These are phyloP conservation scores for Trematocara macrostoma DNA, from an alignment of 2,113 vertebrate genomes.

Conservation along the genomic window DNA sequence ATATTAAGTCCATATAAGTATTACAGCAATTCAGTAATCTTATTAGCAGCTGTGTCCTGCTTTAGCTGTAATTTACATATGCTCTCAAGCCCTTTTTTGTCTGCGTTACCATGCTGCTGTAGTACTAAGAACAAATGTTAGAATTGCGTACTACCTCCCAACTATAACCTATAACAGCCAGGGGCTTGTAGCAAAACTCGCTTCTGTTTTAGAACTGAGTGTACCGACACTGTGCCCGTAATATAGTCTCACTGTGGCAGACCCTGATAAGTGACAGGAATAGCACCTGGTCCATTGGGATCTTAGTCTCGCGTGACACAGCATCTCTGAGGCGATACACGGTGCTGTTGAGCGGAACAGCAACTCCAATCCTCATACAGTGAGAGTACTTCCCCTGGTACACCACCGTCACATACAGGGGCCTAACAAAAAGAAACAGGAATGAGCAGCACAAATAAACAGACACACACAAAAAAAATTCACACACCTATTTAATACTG, in stretches of 20 bases:
- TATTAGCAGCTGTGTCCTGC: neutral
- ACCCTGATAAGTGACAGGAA: constrained; percentile 38
- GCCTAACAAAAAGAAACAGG: constrained; percentile 69
- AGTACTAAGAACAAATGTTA: neutral
- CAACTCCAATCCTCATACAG: constrained; percentile 95
- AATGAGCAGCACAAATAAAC: neutral
- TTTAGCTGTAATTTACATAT: neutral
- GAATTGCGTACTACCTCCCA: neutral
- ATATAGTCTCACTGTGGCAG: constrained; percentile 10
- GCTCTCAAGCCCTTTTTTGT: neutral
- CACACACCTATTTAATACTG: neutral
- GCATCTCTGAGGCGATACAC: constrained; percentile 90
- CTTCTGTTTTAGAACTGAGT: neutral
- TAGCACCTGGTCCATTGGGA: constrained; percentile 90
- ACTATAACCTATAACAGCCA: neutral
- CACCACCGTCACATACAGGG: constrained; percentile 91
- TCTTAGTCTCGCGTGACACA: constrained; percentile 92
- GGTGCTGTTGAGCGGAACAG: constrained; percentile 86
- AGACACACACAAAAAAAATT: neutral
- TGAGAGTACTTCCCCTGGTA: constrained; percentile 97
- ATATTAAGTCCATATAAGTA: neutral
- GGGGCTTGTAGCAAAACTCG: neutral
- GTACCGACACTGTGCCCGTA: neutral
- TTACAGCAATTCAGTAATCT: neutral
- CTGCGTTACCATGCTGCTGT: neutral